These are phyloP conservation scores for Clarias batrachus DNA, from an alignment of 2,113 vertebrate genomes.

Conservation along the genomic window DNA sequence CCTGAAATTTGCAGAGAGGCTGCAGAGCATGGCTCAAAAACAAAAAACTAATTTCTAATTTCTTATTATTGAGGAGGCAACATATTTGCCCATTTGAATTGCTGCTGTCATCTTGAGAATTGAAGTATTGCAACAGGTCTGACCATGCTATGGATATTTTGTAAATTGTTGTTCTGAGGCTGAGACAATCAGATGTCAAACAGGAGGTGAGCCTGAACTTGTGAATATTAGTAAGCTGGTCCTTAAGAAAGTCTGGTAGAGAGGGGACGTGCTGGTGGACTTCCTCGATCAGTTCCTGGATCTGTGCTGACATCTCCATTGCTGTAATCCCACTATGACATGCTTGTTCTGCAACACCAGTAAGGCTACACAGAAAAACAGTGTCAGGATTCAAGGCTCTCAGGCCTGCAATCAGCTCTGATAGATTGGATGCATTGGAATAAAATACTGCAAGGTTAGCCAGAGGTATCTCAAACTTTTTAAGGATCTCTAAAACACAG, in stretches of 20 bases:
- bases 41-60: constrained; percentile 55
- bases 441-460: constrained; percentile 63
- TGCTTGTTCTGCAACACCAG: constrained; percentile 53
- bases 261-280: constrained; percentile 58
- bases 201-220: background rate
- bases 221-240: constrained; percentile 43
- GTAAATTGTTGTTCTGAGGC: constrained; percentile 52
- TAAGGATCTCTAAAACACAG: constrained; percentile 52
- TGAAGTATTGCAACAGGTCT: constrained; percentile 60
- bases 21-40: constrained; percentile 66
- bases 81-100: background rate
- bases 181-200: constrained; percentile 40
- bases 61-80: constrained; percentile 46
- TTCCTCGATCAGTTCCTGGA: constrained; percentile 58
- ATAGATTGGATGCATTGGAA: constrained; percentile 46
- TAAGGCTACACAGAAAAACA: constrained; percentile 62
- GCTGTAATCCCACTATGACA: constrained; percentile 57
- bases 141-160: constrained; percentile 61
- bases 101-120: background rate
- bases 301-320: constrained; percentile 47
- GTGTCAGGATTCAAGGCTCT: constrained; percentile 48
- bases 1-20: constrained; percentile 62
- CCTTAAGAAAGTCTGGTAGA: constrained; percentile 48
- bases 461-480: constrained; percentile 44
- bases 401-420: constrained; percentile 47